These are phyloP conservation scores for Conops quadrifasciatus DNA, from an alignment of 2,888 invertebrate genomes.

Conservation along the genomic window DNA sequence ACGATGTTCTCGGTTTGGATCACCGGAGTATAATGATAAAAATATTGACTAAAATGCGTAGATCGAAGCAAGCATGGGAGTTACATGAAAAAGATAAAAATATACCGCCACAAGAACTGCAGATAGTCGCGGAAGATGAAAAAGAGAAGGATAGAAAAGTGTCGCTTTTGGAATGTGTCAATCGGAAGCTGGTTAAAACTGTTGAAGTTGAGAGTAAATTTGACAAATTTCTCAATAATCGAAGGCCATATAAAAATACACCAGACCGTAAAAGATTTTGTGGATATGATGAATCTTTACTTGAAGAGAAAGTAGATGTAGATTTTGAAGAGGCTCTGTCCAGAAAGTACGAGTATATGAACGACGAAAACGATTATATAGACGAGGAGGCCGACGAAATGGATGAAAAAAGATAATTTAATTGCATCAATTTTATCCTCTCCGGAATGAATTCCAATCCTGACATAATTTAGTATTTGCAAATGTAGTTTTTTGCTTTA, in stretches of 20 bases:
- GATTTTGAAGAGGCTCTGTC: not conserved
- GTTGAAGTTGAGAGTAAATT: conserved; percentile 46
- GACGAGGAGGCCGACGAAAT: conserved; percentile 48
- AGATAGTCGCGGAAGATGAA: not conserved
- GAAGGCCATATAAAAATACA: conserved; percentile 47
- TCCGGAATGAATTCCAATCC: too few relatives aligned
- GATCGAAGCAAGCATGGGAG: conserved; percentile 69
- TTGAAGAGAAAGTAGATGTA: not conserved
- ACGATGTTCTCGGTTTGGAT: conserved; percentile 76
- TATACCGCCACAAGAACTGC: not conserved
- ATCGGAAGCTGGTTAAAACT: conserved; percentile 42
- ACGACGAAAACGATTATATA: conserved; percentile 50
- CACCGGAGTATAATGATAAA: conserved; percentile 72
- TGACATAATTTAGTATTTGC: too few relatives aligned
- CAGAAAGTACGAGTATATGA: conserved; percentile 33
- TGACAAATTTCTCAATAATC: conserved; percentile 49
- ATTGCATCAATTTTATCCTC: too few relatives aligned
- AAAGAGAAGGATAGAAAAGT: not conserved
- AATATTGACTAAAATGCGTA: conserved; percentile 67
- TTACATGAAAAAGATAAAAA: conserved; percentile 44
- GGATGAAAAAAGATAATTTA: conserved; percentile 31
- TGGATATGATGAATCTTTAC: conserved; percentile 23
- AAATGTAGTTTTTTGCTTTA: too few relatives aligned
- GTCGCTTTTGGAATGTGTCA: conserved; percentile 25
- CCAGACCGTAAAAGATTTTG: conserved; percentile 51